Base-by-base conservation (phyloP, 1,140 invertebrate genomes). In the Leptopilina clavipes region DNA sequence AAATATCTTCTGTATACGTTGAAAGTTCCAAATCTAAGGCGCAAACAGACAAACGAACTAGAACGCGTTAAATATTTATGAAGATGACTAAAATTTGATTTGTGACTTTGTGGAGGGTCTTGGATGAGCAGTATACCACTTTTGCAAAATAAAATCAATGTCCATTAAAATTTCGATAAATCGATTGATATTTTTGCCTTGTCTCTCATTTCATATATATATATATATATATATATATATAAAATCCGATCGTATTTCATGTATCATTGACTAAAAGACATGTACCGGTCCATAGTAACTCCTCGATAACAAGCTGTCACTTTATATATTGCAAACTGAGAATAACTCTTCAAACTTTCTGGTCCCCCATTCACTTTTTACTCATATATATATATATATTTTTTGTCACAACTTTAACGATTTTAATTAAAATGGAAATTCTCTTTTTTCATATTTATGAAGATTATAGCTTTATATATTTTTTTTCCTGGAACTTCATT, bases 31-130 rank as follows among this genome's bases (percentile, higher is more conserved):
- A 31, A 31, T 31, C 25, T 31, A 5, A 31, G 25, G 25, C 25
- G 5, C 1, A 31, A 31, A 31, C 5, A 31, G 5, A 31, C 1
- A 31, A 31, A 9, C 44, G 10, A 75, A 75, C 59, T 75, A 25
- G 74, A 37, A 40, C 73, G 56, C 48, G 17, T 59, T 74, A 74
- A 74, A 74, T 74, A 74, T 74, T 74, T 74, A 74, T 74, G 73
- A 74, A 74, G 54, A 18, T 70, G 74, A 75, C 74, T 75, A 48
- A 74, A 75, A 40, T 75, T 52, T 10, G 59, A 74, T 59, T 70
- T 31, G 31, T 71, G 73, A 70, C 65, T 75, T 22, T 54, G 59
- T 37, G 45, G 43, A 59, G 44, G 65, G 74, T 71, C 59, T 14
- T 40, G 22, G n/a, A 75, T 44, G 73, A 71, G 37, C n/a, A n/a